These are phyloP conservation scores for Chionomys nivalis DNA, from an alignment of 2,113 vertebrate genomes.

Conservation along the genomic window DNA sequence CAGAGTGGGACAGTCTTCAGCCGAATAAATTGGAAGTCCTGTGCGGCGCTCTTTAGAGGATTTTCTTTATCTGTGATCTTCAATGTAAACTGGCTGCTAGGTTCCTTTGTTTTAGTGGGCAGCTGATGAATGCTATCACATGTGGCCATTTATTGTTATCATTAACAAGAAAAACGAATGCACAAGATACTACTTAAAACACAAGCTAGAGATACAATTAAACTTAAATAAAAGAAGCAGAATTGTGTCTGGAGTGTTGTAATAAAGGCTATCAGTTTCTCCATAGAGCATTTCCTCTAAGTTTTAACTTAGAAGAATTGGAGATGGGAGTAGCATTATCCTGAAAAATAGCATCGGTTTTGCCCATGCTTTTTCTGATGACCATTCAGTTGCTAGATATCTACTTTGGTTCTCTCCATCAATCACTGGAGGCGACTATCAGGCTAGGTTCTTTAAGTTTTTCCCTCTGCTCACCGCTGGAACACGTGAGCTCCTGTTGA, in stretches of 20 bases:
- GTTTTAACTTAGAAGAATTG: conserved; percentile 61
- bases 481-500: background rate
- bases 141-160: conserved; percentile 60
- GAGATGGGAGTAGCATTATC: conserved; percentile 54
- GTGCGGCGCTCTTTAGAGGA: background rate
- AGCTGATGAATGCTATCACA: conserved; percentile 56
- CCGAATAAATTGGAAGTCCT: background rate
- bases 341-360: conserved; percentile 60
- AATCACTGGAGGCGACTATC: conserved; percentile 7
- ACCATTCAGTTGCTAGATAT: conserved; percentile 17
- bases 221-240: conserved; percentile 60
- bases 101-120: conserved; percentile 67
- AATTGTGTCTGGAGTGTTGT: conserved; percentile 60
- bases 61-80: conserved; percentile 56
- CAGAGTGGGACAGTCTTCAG: background rate
- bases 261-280: conserved; percentile 65
- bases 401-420: conserved; percentile 50
- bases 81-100: conserved; percentile 63
- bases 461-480: background rate
- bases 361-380: conserved; percentile 41
- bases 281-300: conserved; percentile 43
- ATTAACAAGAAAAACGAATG: conserved; percentile 65
- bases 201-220: conserved; percentile 65
- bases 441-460: conserved; percentile 13
- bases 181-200: conserved; percentile 30